Percentiles rank a stretch among this genome's conserved stretches.
These are phyloP conservation scores for Papilio glaucus DNA, from an alignment of 1,140 invertebrate species.

Conservation along the genomic window DNA sequence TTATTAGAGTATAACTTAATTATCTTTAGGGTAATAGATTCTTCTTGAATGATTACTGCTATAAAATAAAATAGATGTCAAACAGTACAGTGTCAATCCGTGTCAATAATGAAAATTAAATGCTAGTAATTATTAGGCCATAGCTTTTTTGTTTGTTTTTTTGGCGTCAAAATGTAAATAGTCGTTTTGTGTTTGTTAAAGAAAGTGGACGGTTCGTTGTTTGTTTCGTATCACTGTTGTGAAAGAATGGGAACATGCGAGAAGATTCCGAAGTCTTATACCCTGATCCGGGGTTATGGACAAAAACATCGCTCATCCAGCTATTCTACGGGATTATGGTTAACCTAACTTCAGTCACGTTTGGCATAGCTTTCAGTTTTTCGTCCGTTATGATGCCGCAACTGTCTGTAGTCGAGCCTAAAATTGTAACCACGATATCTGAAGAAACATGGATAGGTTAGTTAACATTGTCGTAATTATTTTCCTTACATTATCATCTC, in stretches of 20 bases:
- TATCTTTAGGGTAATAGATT: neutral
- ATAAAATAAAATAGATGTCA: conserved; percentile 4
- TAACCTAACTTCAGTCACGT: conserved; percentile 76
- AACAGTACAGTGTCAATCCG: neutral
- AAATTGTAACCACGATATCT: conserved; percentile 50
- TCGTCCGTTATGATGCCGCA: conserved; percentile 81
- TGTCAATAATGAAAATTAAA: neutral
- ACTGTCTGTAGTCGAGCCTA: conserved; percentile 56
- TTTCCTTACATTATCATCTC: no score
- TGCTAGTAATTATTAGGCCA: neutral
- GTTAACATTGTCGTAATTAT: conserved; percentile 40
- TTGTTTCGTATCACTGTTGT: neutral
- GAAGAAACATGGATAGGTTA: conserved; percentile 85
- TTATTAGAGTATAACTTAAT: no score
- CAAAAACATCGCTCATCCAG: conserved; percentile 59
- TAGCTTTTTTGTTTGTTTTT: neutral
- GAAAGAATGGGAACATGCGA: conserved; percentile 16
- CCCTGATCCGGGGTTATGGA: conserved; percentile 59
- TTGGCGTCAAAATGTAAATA: conserved; percentile 11
- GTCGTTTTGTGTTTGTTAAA: neutral
- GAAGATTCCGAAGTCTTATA: conserved; percentile 25
- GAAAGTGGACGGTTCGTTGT: neutral
- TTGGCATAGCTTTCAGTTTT: conserved; percentile 82
- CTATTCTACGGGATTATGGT: conserved; percentile 66
- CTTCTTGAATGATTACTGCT: neutral